phyloP scores from a whole-genome alignment of 2,113 vertebrate species.

The Pelvicachromis taeniatus region DNA sequence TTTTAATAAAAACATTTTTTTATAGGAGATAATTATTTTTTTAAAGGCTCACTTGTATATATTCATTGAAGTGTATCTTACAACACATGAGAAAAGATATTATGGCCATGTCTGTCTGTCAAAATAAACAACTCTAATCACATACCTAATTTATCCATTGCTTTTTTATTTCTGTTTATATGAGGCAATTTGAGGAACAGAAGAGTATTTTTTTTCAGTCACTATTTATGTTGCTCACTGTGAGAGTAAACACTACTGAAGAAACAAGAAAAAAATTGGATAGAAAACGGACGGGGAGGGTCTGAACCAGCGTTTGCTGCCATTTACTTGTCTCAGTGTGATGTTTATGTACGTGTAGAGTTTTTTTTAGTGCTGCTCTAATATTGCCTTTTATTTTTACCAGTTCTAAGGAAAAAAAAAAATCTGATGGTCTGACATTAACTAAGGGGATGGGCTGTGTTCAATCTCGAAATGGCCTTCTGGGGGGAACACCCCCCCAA shows the following conservation, averaged over 20 bases:
- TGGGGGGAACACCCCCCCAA: accelerated
- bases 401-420: not conserved
- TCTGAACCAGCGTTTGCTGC: not conserved
- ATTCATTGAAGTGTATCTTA: not conserved
- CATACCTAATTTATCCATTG: not conserved
- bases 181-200: not conserved
- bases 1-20: not conserved
- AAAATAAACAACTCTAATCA: not conserved
- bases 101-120: not conserved
- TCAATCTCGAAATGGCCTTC: not conserved
- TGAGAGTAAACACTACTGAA: not conserved
- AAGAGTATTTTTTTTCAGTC: not conserved
- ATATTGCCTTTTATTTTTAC: not conserved
- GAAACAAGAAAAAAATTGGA: not conserved
- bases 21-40: not conserved
- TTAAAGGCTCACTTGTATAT: not conserved
- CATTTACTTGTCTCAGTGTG: not conserved
- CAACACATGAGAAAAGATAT: not conserved
- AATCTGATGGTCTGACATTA: not conserved
- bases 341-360: not conserved
- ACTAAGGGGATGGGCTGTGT: not conserved
- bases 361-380: not conserved
- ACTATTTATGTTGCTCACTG: not conserved
- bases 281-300: not conserved
- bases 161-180: not conserved